Conservation (phyloP, 2,797 vertebrate species). For the Pterois miles region DNA sequence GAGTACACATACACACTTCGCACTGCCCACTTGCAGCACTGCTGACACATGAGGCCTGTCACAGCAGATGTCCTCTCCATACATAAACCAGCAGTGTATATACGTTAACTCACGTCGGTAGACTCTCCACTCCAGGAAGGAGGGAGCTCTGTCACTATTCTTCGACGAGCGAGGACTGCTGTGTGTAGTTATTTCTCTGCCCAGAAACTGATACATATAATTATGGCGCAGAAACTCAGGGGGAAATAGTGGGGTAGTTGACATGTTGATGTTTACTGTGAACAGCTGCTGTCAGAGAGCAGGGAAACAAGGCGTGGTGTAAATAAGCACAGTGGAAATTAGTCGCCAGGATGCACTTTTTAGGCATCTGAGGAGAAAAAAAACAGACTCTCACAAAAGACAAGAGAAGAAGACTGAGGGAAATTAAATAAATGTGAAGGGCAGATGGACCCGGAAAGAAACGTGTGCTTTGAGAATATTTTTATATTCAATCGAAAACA, state of each 20-base stretch:
- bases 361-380: conserved; percentile 27
- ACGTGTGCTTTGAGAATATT: background rate
- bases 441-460: background rate
- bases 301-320: conserved; percentile 54
- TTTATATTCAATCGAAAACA: background rate
- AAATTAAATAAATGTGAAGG: background rate
- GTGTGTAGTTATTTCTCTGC: conserved; percentile 58
- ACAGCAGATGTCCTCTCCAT: conserved; percentile 13
- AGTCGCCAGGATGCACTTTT: conserved; percentile 46
- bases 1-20: background rate
- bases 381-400: conserved; percentile 18
- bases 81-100: conserved; percentile 18
- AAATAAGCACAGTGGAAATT: conserved; percentile 58
- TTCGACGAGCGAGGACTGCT: conserved; percentile 30
- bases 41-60: conserved; percentile 26
- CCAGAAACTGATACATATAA: conserved; percentile 68
- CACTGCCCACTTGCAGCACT: background rate
- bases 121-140: conserved; percentile 26
- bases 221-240: conserved; percentile 49
- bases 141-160: conserved; percentile 48
- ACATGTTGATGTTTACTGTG: conserved; percentile 61
- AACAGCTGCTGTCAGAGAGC: conserved; percentile 67
- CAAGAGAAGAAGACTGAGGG: background rate
- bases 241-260: conserved; percentile 59
- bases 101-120: conserved; percentile 19